Evolutionary conservation across 2,113 vertebrate species (phyloP).

Genomic region (Coreoperca whiteheadi): DNA sequence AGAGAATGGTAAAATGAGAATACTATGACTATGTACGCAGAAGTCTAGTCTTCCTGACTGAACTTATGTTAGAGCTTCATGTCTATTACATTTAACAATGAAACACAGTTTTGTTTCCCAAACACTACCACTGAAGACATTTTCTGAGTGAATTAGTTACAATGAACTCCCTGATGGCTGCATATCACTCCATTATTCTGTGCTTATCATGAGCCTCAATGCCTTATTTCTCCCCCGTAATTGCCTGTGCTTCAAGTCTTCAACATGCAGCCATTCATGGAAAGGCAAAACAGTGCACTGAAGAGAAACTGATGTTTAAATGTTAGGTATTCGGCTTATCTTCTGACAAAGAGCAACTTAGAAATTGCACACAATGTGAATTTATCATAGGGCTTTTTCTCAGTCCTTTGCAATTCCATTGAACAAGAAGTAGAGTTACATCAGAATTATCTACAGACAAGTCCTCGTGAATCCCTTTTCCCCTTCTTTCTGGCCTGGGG

Average conservation of each 20-base stretch:
- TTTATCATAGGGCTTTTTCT: constrained; percentile 30
- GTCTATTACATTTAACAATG: constrained; percentile 24
- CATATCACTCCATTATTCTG: constrained; percentile 29
- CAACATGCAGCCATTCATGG: constrained; percentile 20
- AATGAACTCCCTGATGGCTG: constrained; percentile 2
- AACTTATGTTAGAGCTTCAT: no score
- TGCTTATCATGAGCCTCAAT: constrained; percentile 7
- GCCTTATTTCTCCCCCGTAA: constrained; percentile 25
- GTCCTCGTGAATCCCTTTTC: constrained; percentile 48
- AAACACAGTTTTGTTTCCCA: constrained; percentile 13
- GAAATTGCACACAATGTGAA: constrained; percentile 29
- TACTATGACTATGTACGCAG: no score
- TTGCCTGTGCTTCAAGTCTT: constrained; percentile 20
- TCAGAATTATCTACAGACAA: constrained; percentile 65
- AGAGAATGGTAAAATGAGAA: no score
- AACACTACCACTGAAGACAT: constrained; percentile 1
- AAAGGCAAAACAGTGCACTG: constrained; percentile 9
- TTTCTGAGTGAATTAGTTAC: constrained; percentile 35
- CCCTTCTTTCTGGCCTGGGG: constrained; percentile 43
- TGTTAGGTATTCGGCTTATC: constrained; percentile 8
- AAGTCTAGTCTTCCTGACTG: no score
- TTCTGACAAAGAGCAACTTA: constrained; percentile 25
- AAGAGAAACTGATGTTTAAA: constrained; percentile 40
- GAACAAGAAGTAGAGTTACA: constrained; percentile 51
- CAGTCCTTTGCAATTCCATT: constrained; percentile 32